A percentile compares a stretch with the other conserved stretches of the same genome.
These are phyloP conservation scores for Gambusia affinis DNA, from an alignment of 2,113 vertebrate genomes.

Conservation along the genomic window DNA sequence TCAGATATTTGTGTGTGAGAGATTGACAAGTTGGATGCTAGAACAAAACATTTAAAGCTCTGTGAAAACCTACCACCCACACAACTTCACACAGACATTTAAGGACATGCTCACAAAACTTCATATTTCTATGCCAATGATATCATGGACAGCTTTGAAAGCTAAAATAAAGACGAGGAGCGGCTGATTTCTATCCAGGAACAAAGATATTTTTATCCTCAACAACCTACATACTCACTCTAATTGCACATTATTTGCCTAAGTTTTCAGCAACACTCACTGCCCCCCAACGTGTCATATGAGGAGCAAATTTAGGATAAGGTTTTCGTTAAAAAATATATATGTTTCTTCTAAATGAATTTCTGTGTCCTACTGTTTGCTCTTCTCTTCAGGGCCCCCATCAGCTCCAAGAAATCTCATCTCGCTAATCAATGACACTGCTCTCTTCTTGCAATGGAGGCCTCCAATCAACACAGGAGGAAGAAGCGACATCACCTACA, in stretches of 20 bases:
- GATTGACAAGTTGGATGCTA: conserved; percentile 16
- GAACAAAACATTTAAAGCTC: conserved; percentile 22
- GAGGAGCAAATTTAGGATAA: not conserved
- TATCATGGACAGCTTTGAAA: conserved; percentile 21
- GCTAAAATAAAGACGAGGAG: not conserved
- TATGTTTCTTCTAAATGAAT: not conserved
- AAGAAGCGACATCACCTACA: conserved; percentile 93
- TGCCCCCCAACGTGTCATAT: conserved; percentile 6
- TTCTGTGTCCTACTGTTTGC: not conserved
- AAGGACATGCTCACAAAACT: conserved; percentile 27
- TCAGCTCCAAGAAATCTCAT: conserved; percentile 87
- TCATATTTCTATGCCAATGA: conserved; percentile 26
- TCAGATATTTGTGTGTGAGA: conserved; percentile 2
- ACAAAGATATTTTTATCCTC: conserved; percentile 3
- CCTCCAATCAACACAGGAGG: conserved; percentile 92
- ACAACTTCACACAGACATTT: conserved; percentile 18
- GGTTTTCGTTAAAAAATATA: not conserved
- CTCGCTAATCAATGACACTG: conserved; percentile 95
- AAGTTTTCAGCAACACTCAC: conserved; percentile 10
- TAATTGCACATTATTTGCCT: not conserved
- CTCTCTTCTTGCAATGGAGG: conserved; percentile 95
- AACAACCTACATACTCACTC: conserved; percentile 21
- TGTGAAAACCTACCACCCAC: conserved; percentile 21
- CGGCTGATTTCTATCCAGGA: conserved; percentile 1
- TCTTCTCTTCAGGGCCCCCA: conserved; percentile 82